Base-by-base conservation (phyloP, 2,797 vertebrate species). In the Oreochromis mossambicus region DNA sequence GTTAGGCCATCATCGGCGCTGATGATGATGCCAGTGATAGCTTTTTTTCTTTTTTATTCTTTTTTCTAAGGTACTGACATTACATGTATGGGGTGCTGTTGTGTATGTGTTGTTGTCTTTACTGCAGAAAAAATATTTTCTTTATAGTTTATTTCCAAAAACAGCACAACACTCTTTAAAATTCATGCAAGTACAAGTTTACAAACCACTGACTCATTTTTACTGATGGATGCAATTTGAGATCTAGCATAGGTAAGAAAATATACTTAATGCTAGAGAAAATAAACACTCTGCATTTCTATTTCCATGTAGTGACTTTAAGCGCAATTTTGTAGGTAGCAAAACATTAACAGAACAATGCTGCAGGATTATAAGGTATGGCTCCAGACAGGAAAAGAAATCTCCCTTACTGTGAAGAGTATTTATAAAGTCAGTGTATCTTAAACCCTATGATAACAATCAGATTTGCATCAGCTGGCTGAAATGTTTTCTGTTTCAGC, bases 21-120 rank as follows among this genome's bases (percentile, higher is more conserved):
- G 43, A 46, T 17, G 3, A 15, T 34, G 17, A 38, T n/a, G 58
- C 34, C 11, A 0, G 7, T 38, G 61, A n/a, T 0, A 3, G 56
- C 9, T 19, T 34, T 34, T 15, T 58, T 6, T 0, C 2, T 14
- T 0, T 34, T 32, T 61, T 34, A 3, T 34, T 61, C 56, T 66
- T 14, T 68, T 15, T 24, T 43, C 34, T 43, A 9, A 68, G 38
- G 61, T 2, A 66, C n/a, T 41, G 63, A 43, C 3, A 0, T 24
- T 24, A 24, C 36, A 68, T 41, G 36, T 41, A 21, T 13, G 34
- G 34, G 19, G 1, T 38, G 13, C 19, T 38, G 61, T 66, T 66
- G 34, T 61, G 2, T 50, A 50, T 51, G 48, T 54, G 34, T 66
- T 66, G 0, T 13, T 66, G 34, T 66, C 34, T 41, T 66, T 38